A percentile compares a stretch with the other conserved stretches of the same genome.
phyloP scores from a whole-genome alignment of 2,797 vertebrate species.

The Rhinella marina region DNA sequence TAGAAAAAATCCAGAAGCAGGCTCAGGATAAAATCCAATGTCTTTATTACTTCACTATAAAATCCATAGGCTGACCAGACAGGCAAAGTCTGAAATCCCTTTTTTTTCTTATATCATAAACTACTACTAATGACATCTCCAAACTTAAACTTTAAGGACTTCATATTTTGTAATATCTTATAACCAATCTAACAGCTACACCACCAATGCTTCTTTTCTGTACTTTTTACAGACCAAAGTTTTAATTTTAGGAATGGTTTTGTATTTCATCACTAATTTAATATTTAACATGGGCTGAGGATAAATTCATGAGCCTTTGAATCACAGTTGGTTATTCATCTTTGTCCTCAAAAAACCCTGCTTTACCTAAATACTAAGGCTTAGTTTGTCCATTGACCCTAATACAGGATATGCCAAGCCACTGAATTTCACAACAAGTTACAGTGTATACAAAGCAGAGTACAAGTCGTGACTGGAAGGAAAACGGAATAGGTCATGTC shows the following conservation, averaged over 20 bases:
- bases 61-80: too few species aligned
- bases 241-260: background rate
- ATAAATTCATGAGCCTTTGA: background rate
- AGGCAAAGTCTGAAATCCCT: too few species aligned
- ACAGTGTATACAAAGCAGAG: background rate
- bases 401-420: background rate
- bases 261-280: background rate
- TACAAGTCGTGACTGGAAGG: background rate
- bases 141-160: too few species aligned
- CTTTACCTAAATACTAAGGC: background rate
- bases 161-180: too few species aligned
- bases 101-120: too few species aligned
- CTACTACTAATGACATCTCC: too few species aligned
- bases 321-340: background rate
- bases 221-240: background rate
- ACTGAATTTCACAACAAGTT: background rate
- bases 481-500: background rate
- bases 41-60: too few species aligned
- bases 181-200: too few species aligned
- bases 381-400: constrained; percentile 1
- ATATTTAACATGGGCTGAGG: background rate
- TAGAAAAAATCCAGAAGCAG: too few species aligned
- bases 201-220: background rate
- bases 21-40: too few species aligned
- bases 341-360: background rate